Base-by-base conservation (phyloP, 2,113 vertebrate species). In the Corydoras maculifer region DNA sequence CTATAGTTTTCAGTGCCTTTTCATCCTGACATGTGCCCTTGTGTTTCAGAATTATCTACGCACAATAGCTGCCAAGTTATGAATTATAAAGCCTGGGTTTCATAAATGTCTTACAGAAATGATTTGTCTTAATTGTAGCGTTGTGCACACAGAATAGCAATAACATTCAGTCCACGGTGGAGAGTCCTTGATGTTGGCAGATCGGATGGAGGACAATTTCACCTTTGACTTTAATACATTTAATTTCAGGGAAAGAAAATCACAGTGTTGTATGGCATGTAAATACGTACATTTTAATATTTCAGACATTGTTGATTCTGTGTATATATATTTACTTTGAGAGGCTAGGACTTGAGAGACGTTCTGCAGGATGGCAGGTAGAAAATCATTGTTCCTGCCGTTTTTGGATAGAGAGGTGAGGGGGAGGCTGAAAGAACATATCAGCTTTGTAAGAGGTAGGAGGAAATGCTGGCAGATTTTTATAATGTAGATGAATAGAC, bases 391-490 rank as follows among this genome's bases (percentile, higher is more conserved):
- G 13, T 32, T 51, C 18, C 15, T 48, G 55, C 58, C 51, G 60
- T 57, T 53, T 18, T 55, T 69, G 70, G 30, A n/a, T 54, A 60
- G 14, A 31, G 65, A 53, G 32, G 29, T 66, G 71, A 73, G 75
- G 75, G 62, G 68, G 75, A 74, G 76, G 53, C 69, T 58, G 65
- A 68, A 68, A 61, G 43, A 59, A 71, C 15, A 74, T 67, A 68
- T 53, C 62, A 35, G 31, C 54, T 70, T 62, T 68, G 58, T 62
- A 25, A 31, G 59, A 72, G 51, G 77, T 72, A 68, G 72, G 64
- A 72, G 64, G 55, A 43, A 43, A 43, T 43, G 11, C n/a, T 72
- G 77, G 60, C 60, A 60, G 32, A 11, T 75, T 25, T 59, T 32
- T 49, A 11, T 25, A 25, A 25, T 70, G 48, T 48, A 54, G 30